Evolutionary conservation across 2,888 invertebrate genomes (phyloP).

Genomic region (Hypolimnas misippus): DNA sequence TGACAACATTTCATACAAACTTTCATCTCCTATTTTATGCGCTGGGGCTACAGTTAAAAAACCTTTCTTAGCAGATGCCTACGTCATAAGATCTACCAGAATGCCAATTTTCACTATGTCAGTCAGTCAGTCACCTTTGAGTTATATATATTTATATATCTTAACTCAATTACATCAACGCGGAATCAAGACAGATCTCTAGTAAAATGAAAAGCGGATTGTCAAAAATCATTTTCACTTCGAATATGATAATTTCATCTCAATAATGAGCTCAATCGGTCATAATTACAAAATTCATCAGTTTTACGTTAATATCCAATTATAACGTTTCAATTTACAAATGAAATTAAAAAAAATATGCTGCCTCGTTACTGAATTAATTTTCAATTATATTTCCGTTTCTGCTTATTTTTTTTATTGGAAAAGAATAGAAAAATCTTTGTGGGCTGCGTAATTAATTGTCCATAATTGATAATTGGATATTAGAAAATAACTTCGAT

Average conservation of each 20-base stretch:
- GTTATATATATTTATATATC: too few species aligned
- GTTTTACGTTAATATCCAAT: slow-evolving; percentile 30
- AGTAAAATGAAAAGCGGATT: too few species aligned
- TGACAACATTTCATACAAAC: too few species aligned
- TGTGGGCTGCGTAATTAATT: not conserved
- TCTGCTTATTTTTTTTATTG: not conserved
- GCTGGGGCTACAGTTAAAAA: too few species aligned
- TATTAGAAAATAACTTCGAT: too few species aligned
- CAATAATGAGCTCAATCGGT: slow-evolving; percentile 32
- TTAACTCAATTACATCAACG: too few species aligned
- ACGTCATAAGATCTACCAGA: too few species aligned
- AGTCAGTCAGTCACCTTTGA: too few species aligned
- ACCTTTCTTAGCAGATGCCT: too few species aligned
- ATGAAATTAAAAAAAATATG: slow-evolving; percentile 17
- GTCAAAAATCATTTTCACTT: slow-evolving; percentile 7
- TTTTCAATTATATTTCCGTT: slow-evolving; percentile 11
- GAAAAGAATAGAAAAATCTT: not conserved
- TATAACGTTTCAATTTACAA: slow-evolving; percentile 28
- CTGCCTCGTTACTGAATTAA: not conserved
- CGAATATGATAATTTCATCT: slow-evolving; percentile 9
- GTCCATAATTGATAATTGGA: not conserved
- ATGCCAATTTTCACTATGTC: too few species aligned
- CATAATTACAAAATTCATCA: slow-evolving; percentile 38
- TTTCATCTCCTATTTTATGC: too few species aligned
- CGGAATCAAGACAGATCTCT: too few species aligned